Evolutionary conservation across 2,113 vertebrate genomes (phyloP), one percentile per base, ranked within the genome.

Genomic region (Neolamprologus devosi): DNA sequence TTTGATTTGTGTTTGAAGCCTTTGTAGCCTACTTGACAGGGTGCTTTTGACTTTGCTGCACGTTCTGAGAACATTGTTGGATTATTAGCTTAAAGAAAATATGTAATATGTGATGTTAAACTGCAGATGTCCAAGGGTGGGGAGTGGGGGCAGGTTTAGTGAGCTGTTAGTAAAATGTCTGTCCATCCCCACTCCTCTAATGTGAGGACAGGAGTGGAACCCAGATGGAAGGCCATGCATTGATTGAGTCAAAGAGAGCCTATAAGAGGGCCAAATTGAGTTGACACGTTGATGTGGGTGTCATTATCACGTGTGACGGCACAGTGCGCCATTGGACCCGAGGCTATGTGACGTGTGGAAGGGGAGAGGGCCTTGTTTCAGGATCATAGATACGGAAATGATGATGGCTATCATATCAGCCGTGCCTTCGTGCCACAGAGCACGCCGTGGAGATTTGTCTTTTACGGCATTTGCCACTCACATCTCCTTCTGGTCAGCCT

Each of bases 221-320:
- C 85, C 90, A 94, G 93, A 94, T 92, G 87, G 94, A 94, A 93
- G 89, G 70, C 91, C 89, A 85, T 92, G 92, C 86, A 93, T 92
- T 89, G 94, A 95, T 92, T 91, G 91, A 92, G 90, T 92, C 92
- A 94, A 94, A 93, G 85, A 87, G 89, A 90, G 91, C 85, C 90
- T 81, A 83, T 87, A 87, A 91, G 90, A 91, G 86, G 90, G 83
- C 87, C 88, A 91, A 94, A 96, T 94, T 94, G 93, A 95, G 92
- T 94, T 94, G 96, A 96, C 95, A 94, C 79, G 86, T 93, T 94
- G 92, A 94, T 87, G 88, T 86, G 91, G 93, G 90, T 93, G 93
- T 94, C 89, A 94, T 94, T 95, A 94, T 94, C 92, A 89, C 90
- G 86, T 92, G 91, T 94, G 93, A 92, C 63, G 89, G 90, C 90